Conservation (phyloP, 2,113 vertebrate genomes). For the Dicaeum eximium region DNA sequence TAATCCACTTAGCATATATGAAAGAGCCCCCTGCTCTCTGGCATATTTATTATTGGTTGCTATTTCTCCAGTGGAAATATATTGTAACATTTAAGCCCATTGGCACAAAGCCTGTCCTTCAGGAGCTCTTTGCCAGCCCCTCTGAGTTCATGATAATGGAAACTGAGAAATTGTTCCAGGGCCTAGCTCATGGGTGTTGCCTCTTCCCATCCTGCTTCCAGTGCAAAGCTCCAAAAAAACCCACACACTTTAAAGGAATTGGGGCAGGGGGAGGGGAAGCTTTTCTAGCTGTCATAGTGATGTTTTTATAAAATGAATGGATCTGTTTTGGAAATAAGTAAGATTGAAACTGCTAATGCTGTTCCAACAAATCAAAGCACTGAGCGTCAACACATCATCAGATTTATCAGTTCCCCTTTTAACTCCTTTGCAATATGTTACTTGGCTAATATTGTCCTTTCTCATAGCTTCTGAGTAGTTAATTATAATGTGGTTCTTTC, state of each 20-base stretch:
- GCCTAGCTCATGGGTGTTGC: background rate
- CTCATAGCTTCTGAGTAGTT: background rate
- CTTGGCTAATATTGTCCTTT: background rate
- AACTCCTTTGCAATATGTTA: background rate
- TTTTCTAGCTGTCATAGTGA: background rate
- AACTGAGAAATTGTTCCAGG: background rate
- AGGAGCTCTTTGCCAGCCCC: background rate
- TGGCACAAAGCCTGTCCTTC: background rate
- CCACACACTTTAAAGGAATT: background rate
- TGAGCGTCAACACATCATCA: background rate
- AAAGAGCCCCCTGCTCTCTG: background rate
- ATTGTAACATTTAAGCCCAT: background rate
- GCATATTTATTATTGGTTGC: background rate
- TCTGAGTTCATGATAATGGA: background rate
- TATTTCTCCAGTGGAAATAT: slow-evolving; percentile 6
- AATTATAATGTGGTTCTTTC: background rate
- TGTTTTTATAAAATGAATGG: background rate
- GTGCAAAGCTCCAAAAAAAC: background rate
- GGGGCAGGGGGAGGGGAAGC: rapidly evolving
- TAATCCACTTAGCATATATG: background rate
- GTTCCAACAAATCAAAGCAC: background rate
- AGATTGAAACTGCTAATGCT: background rate
- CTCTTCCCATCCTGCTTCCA: background rate
- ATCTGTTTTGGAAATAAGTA: background rate
- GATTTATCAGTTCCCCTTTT: background rate